A percentile compares a stretch with the other conserved stretches of the same genome.
Evolutionary conservation across 92 coral and sea anemone species (phyloP).

Genomic region (Porites evermanni): DNA sequence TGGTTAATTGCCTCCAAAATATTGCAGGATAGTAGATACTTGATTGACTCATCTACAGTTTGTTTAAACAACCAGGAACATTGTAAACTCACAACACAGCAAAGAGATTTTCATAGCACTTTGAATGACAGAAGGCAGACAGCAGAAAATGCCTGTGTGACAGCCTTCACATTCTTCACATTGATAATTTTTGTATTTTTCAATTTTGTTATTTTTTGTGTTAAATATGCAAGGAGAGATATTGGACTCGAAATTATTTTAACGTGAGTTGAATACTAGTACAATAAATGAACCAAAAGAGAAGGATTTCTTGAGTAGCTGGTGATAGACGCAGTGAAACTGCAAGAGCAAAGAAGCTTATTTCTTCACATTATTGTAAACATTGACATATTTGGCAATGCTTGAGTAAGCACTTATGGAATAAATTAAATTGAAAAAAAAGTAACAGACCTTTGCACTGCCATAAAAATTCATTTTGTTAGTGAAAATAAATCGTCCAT

Average conservation of each 20-base stretch:
- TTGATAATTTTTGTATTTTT: no score
- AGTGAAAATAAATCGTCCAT: background rate
- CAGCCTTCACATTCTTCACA: background rate
- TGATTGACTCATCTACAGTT: no score
- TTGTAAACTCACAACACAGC: background rate
- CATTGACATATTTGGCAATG: background rate
- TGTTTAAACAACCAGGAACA: background rate
- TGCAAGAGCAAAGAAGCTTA: background rate
- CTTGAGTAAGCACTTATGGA: background rate
- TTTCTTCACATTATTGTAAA: no score
- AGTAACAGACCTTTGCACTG: background rate
- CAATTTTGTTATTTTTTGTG: no score
- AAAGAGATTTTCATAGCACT: no score
- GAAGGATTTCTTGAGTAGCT: background rate
- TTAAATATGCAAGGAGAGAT: background rate
- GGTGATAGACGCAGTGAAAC: background rate
- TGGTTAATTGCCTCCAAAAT: no score
- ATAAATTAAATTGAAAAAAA: background rate
- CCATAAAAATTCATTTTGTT: background rate
- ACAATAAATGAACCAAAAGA: background rate
- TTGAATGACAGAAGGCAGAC: background rate
- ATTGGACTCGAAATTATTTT: background rate
- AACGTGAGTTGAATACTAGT: background rate
- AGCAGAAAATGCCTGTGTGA: background rate
- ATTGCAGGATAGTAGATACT: no score